phyloP scores from a whole-genome alignment of 1,140 invertebrate genomes.

The Bombyx mori region ASM3026992v2 NC_085135.1:867001-867500 shows the following conservation, averaged over 20 bases:
- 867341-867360: slow-evolving; percentile 26
- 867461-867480: slow-evolving; percentile 18
- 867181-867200: slow-evolving; percentile 6
- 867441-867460: no score
- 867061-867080: slow-evolving; percentile 19
- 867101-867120: slow-evolving; percentile 1
- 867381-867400: slow-evolving; percentile 31
- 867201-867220: slow-evolving; percentile 12
- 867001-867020: slow-evolving; percentile 13
- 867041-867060: slow-evolving; percentile 14
- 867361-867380: slow-evolving; percentile 24
- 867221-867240: slow-evolving; percentile 10
- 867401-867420: slow-evolving; percentile 29
- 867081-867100: slow-evolving; percentile 20
- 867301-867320: slow-evolving; percentile 22
- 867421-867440: no score
- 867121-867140: slow-evolving; percentile 14
- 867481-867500: slow-evolving; percentile 17
- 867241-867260: slow-evolving; percentile 9
- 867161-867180: slow-evolving; percentile 16
- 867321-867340: slow-evolving; percentile 25
- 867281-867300: slow-evolving; percentile 14
- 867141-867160: slow-evolving; percentile 16
- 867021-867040: slow-evolving; percentile 15
- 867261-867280: slow-evolving; percentile 17